phyloP scores from a whole-genome alignment of 2,888 invertebrate genomes.

The Psylliodes chrysocephalus region DNA sequence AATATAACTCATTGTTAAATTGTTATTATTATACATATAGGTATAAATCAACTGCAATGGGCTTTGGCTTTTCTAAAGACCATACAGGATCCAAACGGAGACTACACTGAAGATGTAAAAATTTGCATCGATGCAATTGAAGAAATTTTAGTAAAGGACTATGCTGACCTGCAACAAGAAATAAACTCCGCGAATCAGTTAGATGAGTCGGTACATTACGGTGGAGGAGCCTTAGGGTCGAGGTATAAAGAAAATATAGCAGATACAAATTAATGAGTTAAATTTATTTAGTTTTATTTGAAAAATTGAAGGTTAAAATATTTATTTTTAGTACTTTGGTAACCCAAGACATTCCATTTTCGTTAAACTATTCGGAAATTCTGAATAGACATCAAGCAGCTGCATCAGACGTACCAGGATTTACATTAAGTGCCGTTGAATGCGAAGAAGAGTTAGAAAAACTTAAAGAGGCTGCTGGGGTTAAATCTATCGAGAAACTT shows the following conservation, averaged over 20 bases:
- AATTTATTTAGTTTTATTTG: too few species aligned
- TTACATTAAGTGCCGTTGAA: constrained; percentile 46
- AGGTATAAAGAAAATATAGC: too few species aligned
- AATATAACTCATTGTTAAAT: not conserved
- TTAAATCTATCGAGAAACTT: constrained; percentile 50
- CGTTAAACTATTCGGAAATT: constrained; percentile 58
- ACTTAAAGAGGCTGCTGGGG: constrained; percentile 50
- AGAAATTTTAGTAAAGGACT: constrained; percentile 60
- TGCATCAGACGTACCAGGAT: constrained; percentile 14
- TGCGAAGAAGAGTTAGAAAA: constrained; percentile 49
- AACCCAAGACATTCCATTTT: constrained; percentile 54
- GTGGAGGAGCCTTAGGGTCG: constrained; percentile 44
- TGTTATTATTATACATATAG: constrained; percentile 41
- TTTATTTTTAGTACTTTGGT: constrained; percentile 34
- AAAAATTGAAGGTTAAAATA: too few species aligned
- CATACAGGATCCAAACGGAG: constrained; percentile 57
- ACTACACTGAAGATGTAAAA: constrained; percentile 59
- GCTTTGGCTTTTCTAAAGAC: constrained; percentile 61
- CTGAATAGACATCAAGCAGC: constrained; percentile 34
- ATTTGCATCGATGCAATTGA: constrained; percentile 60
- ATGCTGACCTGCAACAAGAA: constrained; percentile 55
- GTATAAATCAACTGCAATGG: constrained; percentile 64
- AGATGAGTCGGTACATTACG: constrained; percentile 45
- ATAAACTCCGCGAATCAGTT: constrained; percentile 38
- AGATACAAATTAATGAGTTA: too few species aligned